Evolutionary conservation across 2,113 vertebrate genomes (phyloP).

Genomic region (Cynocephalus volans): DNA sequence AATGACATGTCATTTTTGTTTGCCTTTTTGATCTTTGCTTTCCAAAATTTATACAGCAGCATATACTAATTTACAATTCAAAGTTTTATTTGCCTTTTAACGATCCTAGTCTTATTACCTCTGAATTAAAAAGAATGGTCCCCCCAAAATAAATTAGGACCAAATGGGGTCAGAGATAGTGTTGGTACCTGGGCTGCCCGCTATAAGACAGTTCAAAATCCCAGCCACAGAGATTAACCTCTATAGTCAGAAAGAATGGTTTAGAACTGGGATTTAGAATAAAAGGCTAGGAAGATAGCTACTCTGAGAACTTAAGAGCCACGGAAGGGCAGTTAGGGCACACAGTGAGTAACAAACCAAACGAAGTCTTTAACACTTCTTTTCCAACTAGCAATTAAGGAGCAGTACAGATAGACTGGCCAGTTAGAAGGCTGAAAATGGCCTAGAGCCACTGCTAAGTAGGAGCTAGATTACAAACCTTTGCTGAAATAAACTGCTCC

Average conservation of each 20-base stretch:
- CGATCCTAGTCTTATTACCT: conserved; percentile 32
- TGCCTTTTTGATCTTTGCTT: conserved; percentile 56
- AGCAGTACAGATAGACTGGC: background rate
- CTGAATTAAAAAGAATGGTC: conserved; percentile 44
- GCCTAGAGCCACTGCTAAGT: background rate
- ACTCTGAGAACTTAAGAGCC: background rate
- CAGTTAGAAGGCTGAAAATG: background rate
- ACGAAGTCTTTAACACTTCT: background rate
- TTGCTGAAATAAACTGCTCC: background rate
- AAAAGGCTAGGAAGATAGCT: background rate
- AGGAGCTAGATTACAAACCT: conserved; percentile 22
- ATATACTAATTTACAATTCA: conserved; percentile 44
- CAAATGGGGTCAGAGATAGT: background rate
- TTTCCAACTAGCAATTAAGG: conserved; percentile 23
- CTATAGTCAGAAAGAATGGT: background rate
- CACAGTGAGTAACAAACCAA: background rate
- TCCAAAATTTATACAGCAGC: conserved; percentile 62
- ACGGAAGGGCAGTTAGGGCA: background rate
- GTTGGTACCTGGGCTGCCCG: background rate
- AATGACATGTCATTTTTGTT: conserved; percentile 37
- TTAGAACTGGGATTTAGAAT: background rate
- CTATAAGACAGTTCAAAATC: background rate
- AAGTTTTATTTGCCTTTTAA: conserved; percentile 33
- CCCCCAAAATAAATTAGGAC: conserved; percentile 29
- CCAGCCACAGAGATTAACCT: background rate